Conservation (phyloP, 2,113 vertebrate genomes). For the Diadophis punctatus region DNA sequence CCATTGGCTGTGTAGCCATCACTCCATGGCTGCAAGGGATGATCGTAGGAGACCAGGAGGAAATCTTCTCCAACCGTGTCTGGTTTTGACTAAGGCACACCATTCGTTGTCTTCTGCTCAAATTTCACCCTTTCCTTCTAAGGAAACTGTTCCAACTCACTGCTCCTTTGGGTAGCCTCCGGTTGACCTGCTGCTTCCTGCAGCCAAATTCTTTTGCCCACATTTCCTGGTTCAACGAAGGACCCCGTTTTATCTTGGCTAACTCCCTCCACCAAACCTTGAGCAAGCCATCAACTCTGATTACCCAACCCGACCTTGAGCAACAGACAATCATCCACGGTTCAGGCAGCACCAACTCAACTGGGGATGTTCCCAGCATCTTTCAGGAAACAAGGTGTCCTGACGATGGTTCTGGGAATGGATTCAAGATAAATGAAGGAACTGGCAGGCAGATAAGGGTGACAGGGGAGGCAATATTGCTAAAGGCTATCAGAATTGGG, state of each 20-base stretch:
- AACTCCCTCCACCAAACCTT: too few species aligned
- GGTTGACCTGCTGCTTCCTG: background rate
- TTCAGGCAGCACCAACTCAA: background rate
- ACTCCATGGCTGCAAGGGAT: background rate
- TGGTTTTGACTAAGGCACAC: background rate
- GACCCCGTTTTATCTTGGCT: background rate
- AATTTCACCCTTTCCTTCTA: background rate
- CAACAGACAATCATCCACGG: background rate
- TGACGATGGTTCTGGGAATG: background rate
- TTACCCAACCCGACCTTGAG: background rate
- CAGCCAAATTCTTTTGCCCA: background rate
- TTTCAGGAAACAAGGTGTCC: background rate
- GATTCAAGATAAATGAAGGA: slow-evolving; percentile 4
- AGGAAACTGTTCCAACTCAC: background rate
- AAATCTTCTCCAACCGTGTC: background rate
- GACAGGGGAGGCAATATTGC: background rate
- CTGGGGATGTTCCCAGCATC: background rate
- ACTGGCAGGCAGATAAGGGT: background rate
- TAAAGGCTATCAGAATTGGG: background rate
- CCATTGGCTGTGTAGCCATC: background rate
- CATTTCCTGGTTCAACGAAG: background rate
- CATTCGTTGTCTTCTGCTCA: background rate
- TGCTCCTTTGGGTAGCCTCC: background rate
- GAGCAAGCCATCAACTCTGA: slow-evolving; percentile 13
- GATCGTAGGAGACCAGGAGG: background rate